Percentiles rank a stretch among this genome's conserved stretches.
Conservation (phyloP, 2,888 invertebrate genomes). For the Eilema griseolum region DNA sequence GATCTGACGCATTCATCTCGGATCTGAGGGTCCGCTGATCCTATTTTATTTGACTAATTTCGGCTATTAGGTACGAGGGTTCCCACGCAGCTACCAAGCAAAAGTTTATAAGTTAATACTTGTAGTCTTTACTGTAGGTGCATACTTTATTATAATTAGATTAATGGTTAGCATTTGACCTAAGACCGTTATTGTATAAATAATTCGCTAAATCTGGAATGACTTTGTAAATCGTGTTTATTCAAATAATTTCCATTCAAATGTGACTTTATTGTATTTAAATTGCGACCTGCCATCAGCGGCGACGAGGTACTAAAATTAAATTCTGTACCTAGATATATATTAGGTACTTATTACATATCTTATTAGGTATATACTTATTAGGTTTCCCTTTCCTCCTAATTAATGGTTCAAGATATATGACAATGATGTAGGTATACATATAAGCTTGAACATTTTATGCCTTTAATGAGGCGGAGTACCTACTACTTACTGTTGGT, state of each 20-base stretch:
- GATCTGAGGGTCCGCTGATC: background rate
- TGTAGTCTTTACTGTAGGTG: background rate
- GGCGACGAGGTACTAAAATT: background rate
- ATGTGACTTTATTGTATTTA: slow-evolving; percentile 63
- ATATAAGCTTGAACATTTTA: no score
- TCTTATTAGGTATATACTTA: no score
- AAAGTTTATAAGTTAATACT: no score
- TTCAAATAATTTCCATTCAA: slow-evolving; percentile 48
- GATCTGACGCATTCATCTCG: background rate
- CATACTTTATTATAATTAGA: background rate
- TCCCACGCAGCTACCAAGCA: no score
- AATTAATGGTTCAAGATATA: no score
- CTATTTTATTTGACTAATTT: no score
- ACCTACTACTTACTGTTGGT: no score
- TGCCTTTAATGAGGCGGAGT: no score
- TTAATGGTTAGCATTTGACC: background rate
- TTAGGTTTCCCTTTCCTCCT: no score
- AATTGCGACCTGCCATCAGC: slow-evolving; percentile 52
- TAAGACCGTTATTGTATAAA: background rate
- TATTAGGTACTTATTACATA: background rate
- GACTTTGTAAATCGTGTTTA: slow-evolving; percentile 41
- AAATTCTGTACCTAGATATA: background rate
- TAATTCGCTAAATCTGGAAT: slow-evolving; percentile 40
- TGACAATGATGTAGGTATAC: no score
- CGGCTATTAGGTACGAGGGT: no score